A percentile compares a stretch with the other conserved stretches of the same genome.
These are phyloP conservation scores for Syncerus caffer DNA, from an alignment of 2,797 vertebrate genomes.

Conservation along the genomic window DNA sequence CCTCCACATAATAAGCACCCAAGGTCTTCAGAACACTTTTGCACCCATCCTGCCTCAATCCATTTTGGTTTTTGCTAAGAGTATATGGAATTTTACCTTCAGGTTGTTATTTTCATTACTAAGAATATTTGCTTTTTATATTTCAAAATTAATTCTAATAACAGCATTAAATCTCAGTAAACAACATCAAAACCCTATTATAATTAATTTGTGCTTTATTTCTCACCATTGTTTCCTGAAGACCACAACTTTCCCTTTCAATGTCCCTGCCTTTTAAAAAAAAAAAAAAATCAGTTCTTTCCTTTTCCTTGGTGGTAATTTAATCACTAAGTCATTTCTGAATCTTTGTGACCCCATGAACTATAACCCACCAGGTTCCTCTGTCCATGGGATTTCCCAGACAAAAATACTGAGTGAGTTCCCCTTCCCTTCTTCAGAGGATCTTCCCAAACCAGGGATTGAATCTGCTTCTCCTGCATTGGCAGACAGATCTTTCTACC, in stretches of 20 bases:
- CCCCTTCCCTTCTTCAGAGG: neutral
- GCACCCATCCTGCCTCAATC: neutral
- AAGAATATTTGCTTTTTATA: neutral
- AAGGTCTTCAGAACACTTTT: neutral
- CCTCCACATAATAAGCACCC: accelerated
- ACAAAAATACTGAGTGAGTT: neutral
- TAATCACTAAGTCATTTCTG: neutral
- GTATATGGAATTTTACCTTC: neutral
- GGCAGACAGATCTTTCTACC: neutral
- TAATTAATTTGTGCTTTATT: neutral
- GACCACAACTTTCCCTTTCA: neutral
- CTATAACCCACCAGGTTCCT: neutral
- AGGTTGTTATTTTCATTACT: neutral
- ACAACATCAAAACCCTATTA: neutral
- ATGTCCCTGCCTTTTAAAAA: neutral
- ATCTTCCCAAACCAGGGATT: neutral
- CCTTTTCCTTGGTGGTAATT: neutral
- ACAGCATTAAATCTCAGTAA: neutral
- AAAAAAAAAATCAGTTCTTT: neutral
- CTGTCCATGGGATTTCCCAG: neutral
- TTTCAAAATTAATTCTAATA: neutral
- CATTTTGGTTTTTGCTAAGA: neutral
- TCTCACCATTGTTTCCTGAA: neutral
- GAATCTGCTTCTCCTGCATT: neutral
- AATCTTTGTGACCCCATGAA: neutral